Percentiles rank a stretch among this genome's conserved stretches.
phyloP scores from a whole-genome alignment of 2,113 vertebrate genomes.

The Dicerorhinus sumatrensis region DNA sequence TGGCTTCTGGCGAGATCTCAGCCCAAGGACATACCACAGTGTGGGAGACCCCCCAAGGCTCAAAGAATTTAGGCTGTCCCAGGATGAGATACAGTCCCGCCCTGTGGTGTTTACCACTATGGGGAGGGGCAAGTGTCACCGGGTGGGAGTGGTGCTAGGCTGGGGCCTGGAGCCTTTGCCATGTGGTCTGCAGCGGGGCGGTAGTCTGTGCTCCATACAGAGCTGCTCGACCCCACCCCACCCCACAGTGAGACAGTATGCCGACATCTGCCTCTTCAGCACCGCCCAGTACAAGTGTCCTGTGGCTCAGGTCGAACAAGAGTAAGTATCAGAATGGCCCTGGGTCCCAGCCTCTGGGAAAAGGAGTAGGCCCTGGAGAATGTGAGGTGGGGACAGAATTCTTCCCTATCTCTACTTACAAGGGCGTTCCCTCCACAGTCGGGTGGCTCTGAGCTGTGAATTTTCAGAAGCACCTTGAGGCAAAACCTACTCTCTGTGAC shows the following conservation, averaged over 20 bases:
- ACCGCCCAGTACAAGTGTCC: constrained; percentile 97
- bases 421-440: background rate
- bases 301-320: constrained; percentile 93
- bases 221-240: constrained; percentile 51
- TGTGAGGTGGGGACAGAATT: background rate
- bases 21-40: background rate
- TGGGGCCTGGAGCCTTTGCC: fast-evolving
- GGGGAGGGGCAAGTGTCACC: background rate
- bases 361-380: background rate
- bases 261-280: constrained; percentile 96
- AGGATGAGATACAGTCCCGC: background rate
- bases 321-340: constrained; percentile 86
- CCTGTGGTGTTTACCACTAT: background rate
- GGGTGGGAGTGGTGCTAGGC: background rate
- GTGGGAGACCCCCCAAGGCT: background rate
- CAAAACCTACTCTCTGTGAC: background rate
- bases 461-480: background rate
- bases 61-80: background rate
- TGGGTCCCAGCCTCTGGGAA: background rate
- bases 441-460: background rate
- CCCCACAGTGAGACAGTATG: constrained; percentile 93
- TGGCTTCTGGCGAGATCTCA: background rate
- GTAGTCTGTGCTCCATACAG: constrained; percentile 84
- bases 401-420: background rate
- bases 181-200: constrained; percentile 41